phyloP scores from a whole-genome alignment of 2,888 invertebrate species.

The Epinotia ramella region DNA sequence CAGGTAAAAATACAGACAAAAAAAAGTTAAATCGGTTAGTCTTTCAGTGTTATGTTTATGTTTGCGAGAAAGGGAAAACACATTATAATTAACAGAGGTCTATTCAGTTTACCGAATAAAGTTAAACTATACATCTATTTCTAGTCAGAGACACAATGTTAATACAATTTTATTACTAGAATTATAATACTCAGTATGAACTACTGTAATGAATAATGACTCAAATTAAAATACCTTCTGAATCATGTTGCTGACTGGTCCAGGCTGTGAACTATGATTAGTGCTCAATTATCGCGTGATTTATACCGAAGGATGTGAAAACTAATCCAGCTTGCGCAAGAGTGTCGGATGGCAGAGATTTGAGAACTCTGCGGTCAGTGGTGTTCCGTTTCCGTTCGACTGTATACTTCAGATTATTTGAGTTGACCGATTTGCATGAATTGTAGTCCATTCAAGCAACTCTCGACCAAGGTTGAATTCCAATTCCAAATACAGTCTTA shows the following conservation, averaged over 20 bases:
- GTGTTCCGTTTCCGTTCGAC: conserved; percentile 19
- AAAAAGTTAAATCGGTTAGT: no score
- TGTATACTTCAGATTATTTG: neutral
- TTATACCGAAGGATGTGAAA: conserved; percentile 79
- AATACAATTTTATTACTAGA: neutral
- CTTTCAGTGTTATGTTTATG: no score
- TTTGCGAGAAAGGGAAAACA: no score
- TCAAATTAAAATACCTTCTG: conserved; percentile 57
- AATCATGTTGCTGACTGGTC: conserved; percentile 58
- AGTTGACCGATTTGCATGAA: no score
- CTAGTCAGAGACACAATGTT: no score
- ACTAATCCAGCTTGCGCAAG: conserved; percentile 74
- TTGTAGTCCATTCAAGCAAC: no score
- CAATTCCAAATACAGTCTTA: no score
- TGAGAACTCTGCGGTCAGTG: conserved; percentile 59
- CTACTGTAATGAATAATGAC: neutral
- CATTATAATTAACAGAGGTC: no score
- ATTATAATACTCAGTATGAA: neutral
- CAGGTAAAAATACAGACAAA: no score
- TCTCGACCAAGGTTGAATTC: no score
- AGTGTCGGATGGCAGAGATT: conserved; percentile 67
- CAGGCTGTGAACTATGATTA: conserved; percentile 63
- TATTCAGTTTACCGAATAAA: no score
- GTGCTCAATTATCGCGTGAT: conserved; percentile 58
- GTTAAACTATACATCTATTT: no score